Evolutionary conservation across 92 coral and sea anemone genomes (phyloP), one percentile per base, ranked within the genome.

Genomic region (Metridium senile): DNA sequence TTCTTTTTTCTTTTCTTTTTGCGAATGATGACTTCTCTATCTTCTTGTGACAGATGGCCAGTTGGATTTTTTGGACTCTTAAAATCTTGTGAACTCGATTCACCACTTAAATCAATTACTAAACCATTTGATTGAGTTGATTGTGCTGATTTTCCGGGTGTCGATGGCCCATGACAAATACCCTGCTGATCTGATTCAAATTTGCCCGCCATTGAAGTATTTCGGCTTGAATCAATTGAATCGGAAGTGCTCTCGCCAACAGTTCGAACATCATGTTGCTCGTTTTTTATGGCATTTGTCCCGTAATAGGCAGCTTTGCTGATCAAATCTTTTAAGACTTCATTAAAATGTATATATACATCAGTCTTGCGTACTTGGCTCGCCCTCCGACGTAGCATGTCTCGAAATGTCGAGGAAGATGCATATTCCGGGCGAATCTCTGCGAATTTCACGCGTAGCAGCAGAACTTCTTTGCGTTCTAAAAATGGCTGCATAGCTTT

Each of bases 371-470:
- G 80, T 6, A 88, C 81, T 26, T 70, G 72, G 33, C 61, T 85
- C 7, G 86, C 53, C 27, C 81, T 84, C 69, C 99, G 87, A 27
- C 85, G 83, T 9, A 96, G 86, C 68, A 75, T 68, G 30, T 59
- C 77, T 58, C 72, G 81, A 70, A 93, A 87, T 51, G 62, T 74
- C 33, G 90, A 52, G 66, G 93, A 89, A 54, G 88, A 80, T 80
- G 76, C 86, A 81, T 89, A 85, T 39, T 81, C 96, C 31, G 74
- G 46, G 33, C 86, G 84, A 71, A 91, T 85, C 56, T 88, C 93
- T 58, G 84, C 82, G 75, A 93, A 96, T 53, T 87, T 84, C 57
- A 78, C 69, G 65, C 90, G 87, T 20, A 85, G 72, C 52, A 85
- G 77, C 32, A 89, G 67, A 16, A 82, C 86, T 23, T 89, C 91